A percentile compares a stretch with the other conserved stretches of the same genome.
Evolutionary conservation across 2,113 vertebrate genomes (phyloP).

Genomic region (Callopanchax toddi): DNA sequence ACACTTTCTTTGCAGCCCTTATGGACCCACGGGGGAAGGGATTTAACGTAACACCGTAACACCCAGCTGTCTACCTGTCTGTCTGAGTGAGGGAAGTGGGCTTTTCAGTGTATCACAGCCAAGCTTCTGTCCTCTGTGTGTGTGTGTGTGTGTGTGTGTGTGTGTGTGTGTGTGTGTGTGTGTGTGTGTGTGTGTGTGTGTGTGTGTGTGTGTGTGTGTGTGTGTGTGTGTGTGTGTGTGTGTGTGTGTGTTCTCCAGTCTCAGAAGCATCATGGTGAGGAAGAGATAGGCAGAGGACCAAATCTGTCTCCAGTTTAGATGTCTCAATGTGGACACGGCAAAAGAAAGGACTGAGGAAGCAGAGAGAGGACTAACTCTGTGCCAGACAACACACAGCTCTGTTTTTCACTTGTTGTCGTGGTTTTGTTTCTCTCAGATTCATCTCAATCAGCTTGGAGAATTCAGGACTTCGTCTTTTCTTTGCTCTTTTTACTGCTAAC

Average conservation of each 20-base stretch:
- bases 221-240: slow-evolving; percentile 41
- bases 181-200: slow-evolving; percentile 37
- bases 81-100: slow-evolving; percentile 61
- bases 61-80: slow-evolving; percentile 69
- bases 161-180: slow-evolving; percentile 30
- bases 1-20: too few relatives aligned
- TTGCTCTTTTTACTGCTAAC: not conserved
- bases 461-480: slow-evolving; percentile 17
- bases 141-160: slow-evolving; percentile 32
- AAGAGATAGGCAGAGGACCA: slow-evolving; percentile 72
- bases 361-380: slow-evolving; percentile 13
- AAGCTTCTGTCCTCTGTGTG: slow-evolving; percentile 50
- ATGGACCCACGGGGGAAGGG: slow-evolving; percentile 58
- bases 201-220: slow-evolving; percentile 24
- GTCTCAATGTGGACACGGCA: slow-evolving; percentile 47
- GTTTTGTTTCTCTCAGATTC: slow-evolving; percentile 30
- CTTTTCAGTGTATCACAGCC: slow-evolving; percentile 60
- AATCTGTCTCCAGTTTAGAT: slow-evolving; percentile 51
- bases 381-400: slow-evolving; percentile 8
- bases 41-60: slow-evolving; percentile 67
- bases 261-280: slow-evolving; percentile 63
- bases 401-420: slow-evolving; percentile 15
- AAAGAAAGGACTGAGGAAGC: slow-evolving; percentile 45
- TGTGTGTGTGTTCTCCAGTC: slow-evolving; percentile 60
- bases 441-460: slow-evolving; percentile 45